Base-by-base conservation (phyloP, 2,113 vertebrate species). In the Oncorhynchus gorbuscha region DNA sequence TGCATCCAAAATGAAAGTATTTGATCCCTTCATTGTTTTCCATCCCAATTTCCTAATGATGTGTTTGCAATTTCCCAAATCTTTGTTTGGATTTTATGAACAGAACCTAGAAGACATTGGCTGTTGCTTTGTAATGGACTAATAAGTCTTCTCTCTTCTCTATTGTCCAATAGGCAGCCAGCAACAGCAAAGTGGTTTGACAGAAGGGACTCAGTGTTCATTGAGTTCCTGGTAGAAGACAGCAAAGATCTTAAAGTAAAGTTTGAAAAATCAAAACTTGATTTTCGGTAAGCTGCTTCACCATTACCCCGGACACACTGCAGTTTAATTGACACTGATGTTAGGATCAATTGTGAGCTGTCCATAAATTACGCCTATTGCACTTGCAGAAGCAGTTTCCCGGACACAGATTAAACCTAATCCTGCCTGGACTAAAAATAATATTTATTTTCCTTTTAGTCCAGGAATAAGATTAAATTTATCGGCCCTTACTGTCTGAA, bases 111-210 rank as follows among this genome's bases (percentile, higher is more conserved):
- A 20, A 62, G 18, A 22, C 5, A 22, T 22, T 9, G 18, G 59
- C 7, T 2, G 2, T 3, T 22, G 6, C 6, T 62, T n/a, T 62
- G n/a, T 62, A n/a, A 24, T n/a, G 16, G 16, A 22, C n/a, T 62
- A n/a, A 62, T n/a, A 20, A 39, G 70, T 49, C 9, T 75, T 13
- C 8, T 65, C 55, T 5, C 79, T 16, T 32, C 13, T 51, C 69
- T 73, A 78, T 16, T 18, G 20, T 48, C 84, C 74, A 79, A 13
- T 89, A 99, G 97, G 97, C 95, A 97, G 87, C 93, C 96, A 83
- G 97, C 96, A 86, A 92, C 95, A 91, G 96, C 96, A n/a, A 99
- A 97, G 91, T 99, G 98, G 97, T 99, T 97, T 79, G 98, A 99
- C 93, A 95, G 97, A 89, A 92, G 95, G 89, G 97, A 98, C 88